Percentiles rank a stretch among this genome's conserved stretches.
These are phyloP conservation scores for Timema cristinae DNA, from an alignment of 2,888 invertebrate species.

Conservation along the genomic window DNA sequence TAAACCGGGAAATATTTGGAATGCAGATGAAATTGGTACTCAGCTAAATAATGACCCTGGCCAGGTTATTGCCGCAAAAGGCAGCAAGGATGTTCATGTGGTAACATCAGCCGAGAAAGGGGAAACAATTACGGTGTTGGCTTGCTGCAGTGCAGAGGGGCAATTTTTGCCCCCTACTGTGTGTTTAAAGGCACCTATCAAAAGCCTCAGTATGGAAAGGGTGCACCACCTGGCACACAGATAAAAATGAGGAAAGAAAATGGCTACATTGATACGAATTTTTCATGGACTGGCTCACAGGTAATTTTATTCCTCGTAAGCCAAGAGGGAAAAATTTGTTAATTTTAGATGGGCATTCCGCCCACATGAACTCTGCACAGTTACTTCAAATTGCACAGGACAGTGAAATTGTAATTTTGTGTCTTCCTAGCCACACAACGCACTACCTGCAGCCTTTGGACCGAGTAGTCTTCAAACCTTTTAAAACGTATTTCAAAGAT, in stretches of 20 bases:
- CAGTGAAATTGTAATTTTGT: slow-evolving; percentile 33
- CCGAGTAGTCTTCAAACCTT: no score
- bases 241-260: slow-evolving; percentile 33
- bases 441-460: slow-evolving; percentile 22
- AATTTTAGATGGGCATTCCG: slow-evolving; percentile 37
- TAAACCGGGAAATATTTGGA: background rate
- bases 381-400: slow-evolving; percentile 15
- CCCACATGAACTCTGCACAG: slow-evolving; percentile 33
- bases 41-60: slow-evolving; percentile 23
- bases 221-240: slow-evolving; percentile 28
- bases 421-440: slow-evolving; percentile 35
- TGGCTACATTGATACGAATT: slow-evolving; percentile 33
- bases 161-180: slow-evolving; percentile 29
- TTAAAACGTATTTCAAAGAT: no score
- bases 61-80: no score
- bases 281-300: slow-evolving; percentile 35
- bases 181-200: slow-evolving; percentile 26
- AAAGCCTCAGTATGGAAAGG: slow-evolving; percentile 35
- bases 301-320: slow-evolving; percentile 34
- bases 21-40: background rate
- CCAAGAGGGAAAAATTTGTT: slow-evolving; percentile 35
- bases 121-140: no score
- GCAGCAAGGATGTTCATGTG: no score
- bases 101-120: no score
- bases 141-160: slow-evolving; percentile 34